phyloP scores from a whole-genome alignment of 2,113 vertebrate species.

The Condylura cristata region DNA sequence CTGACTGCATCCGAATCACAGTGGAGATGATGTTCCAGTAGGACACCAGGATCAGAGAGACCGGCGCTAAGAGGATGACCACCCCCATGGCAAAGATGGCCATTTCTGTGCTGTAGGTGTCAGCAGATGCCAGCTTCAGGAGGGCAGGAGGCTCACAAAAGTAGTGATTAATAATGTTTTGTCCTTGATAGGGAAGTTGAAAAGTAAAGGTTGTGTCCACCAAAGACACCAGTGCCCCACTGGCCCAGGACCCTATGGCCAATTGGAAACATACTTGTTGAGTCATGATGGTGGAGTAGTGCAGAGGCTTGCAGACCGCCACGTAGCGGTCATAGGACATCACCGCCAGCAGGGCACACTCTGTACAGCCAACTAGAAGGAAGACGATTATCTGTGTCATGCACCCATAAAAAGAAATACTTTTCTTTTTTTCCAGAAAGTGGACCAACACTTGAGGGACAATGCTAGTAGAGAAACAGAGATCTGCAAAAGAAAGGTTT shows the following conservation, averaged over 20 bases:
- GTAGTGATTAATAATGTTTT: constrained; percentile 75
- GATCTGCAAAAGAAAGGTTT: constrained; percentile 70
- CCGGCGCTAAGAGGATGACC: constrained; percentile 19
- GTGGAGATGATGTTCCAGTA: constrained; percentile 70
- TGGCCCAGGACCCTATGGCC: constrained; percentile 52
- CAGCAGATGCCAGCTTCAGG: constrained; percentile 73
- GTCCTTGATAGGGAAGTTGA: constrained; percentile 71
- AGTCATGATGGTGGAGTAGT: constrained; percentile 68
- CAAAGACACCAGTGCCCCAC: constrained; percentile 69
- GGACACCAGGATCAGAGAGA: constrained; percentile 73
- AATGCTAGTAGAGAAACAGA: constrained; percentile 70
- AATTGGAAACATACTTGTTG: background rate
- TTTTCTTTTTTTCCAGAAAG: constrained; percentile 71
- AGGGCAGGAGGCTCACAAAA: constrained; percentile 79
- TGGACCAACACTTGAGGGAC: constrained; percentile 72
- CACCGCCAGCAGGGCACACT: constrained; percentile 66
- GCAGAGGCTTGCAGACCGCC: constrained; percentile 74
- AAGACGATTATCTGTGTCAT: constrained; percentile 68
- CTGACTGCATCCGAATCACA: constrained; percentile 58
- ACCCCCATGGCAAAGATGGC: constrained; percentile 10
- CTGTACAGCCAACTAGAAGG: constrained; percentile 43
- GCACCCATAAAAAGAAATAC: constrained; percentile 71
- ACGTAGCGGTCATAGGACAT: constrained; percentile 76
- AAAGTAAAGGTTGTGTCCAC: constrained; percentile 67
- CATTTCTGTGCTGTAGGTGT: constrained; percentile 26